These are phyloP conservation scores for Nannospalax galili DNA, from an alignment of 2,113 vertebrate species.

Conservation along the genomic window DNA sequence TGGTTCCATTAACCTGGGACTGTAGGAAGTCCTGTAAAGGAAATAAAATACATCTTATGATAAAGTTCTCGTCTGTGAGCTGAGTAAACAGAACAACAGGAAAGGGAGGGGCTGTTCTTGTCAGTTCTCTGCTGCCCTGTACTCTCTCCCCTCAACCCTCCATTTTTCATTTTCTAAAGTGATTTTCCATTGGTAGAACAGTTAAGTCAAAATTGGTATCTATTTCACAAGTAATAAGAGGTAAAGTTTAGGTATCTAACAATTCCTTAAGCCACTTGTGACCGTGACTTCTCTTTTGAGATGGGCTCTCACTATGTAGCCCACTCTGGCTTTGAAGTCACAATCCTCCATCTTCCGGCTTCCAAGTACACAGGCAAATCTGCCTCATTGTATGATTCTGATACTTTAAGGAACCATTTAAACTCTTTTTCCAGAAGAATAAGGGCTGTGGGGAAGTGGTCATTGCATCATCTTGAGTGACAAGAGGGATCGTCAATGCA, in stretches of 20 bases:
- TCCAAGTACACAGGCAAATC: background rate
- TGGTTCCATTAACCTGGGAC: accelerated
- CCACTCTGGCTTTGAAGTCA: background rate
- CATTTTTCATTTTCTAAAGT: background rate
- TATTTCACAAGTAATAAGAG: too few relatives aligned
- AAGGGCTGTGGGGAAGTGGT: too few relatives aligned
- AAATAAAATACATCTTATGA: background rate
- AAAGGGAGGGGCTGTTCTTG: background rate
- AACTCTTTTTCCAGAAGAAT: accelerated
- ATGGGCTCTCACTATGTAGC: background rate
- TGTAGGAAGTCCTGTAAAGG: background rate
- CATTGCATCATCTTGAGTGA: too few relatives aligned
- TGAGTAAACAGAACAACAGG: accelerated
- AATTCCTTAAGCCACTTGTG: background rate
- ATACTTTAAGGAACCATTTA: background rate
- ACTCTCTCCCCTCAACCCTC: too few relatives aligned
- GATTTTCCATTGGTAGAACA: background rate
- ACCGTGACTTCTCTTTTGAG: background rate
- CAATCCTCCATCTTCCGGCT: background rate
- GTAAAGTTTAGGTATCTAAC: background rate
- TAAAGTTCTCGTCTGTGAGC: background rate
- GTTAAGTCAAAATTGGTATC: background rate
- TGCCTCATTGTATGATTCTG: background rate
- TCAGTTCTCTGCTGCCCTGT: background rate
- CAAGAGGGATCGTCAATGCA: background rate